A percentile compares a stretch with the other conserved stretches of the same genome.
phyloP scores from a whole-genome alignment of 2,888 invertebrate species.

The Thecophora atra region DNA sequence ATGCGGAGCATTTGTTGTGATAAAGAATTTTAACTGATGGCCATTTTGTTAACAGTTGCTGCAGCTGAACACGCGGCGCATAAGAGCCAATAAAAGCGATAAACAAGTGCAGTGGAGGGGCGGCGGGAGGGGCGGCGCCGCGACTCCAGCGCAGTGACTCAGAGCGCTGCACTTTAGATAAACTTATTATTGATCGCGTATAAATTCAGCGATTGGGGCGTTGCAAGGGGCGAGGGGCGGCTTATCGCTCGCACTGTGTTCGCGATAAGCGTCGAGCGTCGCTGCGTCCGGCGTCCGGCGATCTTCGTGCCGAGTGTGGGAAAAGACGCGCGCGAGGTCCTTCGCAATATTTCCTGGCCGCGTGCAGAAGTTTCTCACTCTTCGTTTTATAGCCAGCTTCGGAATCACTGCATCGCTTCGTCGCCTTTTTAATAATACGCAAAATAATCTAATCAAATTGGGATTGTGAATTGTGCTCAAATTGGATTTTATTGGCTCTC shows the following conservation, averaged over 20 bases:
- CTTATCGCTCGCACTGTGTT: conserved; percentile 47
- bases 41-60: conserved; percentile 63
- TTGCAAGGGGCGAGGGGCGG: conserved; percentile 23
- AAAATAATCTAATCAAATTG: too few relatives aligned
- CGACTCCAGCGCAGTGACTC: conserved; percentile 45
- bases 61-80: conserved; percentile 50
- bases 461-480: background rate
- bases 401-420: too few relatives aligned
- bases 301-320: conserved; percentile 36
- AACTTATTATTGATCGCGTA: conserved; percentile 59
- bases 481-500: background rate
- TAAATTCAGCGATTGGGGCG: conserved; percentile 52
- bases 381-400: too few relatives aligned
- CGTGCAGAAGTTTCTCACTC: background rate
- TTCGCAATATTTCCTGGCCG: background rate
- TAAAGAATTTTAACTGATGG: conserved; percentile 63
- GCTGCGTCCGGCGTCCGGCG: conserved; percentile 44
- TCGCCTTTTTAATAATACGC: too few relatives aligned
- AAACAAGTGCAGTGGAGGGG: conserved; percentile 44
- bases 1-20: conserved; percentile 53
- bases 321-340: conserved; percentile 3
- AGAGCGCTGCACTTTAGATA: conserved; percentile 42
- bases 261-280: conserved; percentile 41
- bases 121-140: conserved; percentile 8
- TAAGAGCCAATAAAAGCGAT: conserved; percentile 57